Evolutionary conservation across 2,113 vertebrate species (phyloP).

Genomic region (Glaucomys volans): DNA sequence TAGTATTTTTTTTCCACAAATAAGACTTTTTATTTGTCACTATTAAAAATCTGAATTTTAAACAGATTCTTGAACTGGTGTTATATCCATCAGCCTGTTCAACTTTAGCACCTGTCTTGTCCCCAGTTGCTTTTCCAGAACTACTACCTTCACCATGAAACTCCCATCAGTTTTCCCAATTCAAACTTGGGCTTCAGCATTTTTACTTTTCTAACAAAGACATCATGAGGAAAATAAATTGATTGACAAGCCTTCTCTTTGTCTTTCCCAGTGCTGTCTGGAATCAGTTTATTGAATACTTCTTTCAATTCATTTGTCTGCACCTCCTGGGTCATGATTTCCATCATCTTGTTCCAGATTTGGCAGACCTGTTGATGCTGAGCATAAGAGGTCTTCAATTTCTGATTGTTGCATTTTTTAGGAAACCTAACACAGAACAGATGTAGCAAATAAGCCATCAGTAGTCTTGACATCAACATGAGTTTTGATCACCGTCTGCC

Average conservation of each 20-base stretch:
- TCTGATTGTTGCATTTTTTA: constrained; percentile 87
- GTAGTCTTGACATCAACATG: too few relatives aligned
- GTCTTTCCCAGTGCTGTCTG: constrained; percentile 95
- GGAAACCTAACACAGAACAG: too few relatives aligned
- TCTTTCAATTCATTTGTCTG: constrained; percentile 99
- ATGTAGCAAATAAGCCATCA: too few relatives aligned
- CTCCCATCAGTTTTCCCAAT: constrained; percentile 99
- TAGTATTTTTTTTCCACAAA: constrained; percentile 48
- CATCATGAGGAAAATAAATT: constrained; percentile 98
- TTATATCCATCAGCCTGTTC: constrained; percentile 98
- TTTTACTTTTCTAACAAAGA: constrained; percentile 98
- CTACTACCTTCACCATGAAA: constrained; percentile 92
- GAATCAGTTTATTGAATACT: constrained; percentile 99
- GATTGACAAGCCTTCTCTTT: constrained; percentile 99
- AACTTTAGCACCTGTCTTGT: constrained; percentile 97
- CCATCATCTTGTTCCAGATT: constrained; percentile 99
- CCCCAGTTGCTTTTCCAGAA: constrained; percentile 93
- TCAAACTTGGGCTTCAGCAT: constrained; percentile 99
- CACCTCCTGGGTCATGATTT: constrained; percentile 99
- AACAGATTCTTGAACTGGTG: constrained; percentile 91
- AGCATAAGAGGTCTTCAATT: constrained; percentile 97
- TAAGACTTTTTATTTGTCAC: constrained; percentile 88
- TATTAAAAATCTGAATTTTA: constrained; percentile 85
- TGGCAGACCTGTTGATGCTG: constrained; percentile 98
- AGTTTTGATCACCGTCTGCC: too few relatives aligned